Base-by-base conservation (phyloP, 64 coral and sea anemone species). In the Orbicella faveolata region DNA sequence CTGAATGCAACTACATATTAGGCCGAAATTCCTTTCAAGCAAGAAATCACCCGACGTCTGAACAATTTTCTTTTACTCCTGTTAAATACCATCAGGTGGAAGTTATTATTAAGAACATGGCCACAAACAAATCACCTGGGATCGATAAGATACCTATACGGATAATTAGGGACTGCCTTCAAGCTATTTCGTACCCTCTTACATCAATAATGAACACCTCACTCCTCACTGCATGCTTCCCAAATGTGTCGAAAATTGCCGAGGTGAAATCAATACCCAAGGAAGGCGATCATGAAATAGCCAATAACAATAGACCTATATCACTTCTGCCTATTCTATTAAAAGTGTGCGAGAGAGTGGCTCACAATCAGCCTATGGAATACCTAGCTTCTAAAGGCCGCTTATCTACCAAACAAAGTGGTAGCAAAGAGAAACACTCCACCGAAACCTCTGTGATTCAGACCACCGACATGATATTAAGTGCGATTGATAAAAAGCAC, bases 281-380 rank as follows among this genome's bases (percentile, higher is more conserved):
- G 14, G 86, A 88, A 10, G 73, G 86, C 33, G 86, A 88, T 48
- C 86, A 88, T 23, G 73, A 77, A 15, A 88, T 88, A 11, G 63
- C 89, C 48, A 57, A 72, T 15, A 83, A 83, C 17, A 83, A 90
- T 18, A 36, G 89, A 36, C 89, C 89, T 1, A 77, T 90, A 18
- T 90, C 78, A 15, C 68, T 90, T 6, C 68, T 90, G 17, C 66
- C 89, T 55, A 77, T 52, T 9, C 20, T 77, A 83, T 94, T 82
- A 10, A 94, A 94, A 75, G 64, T 88, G 63, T 94, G 93, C 76
- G 83, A 94, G 83, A 55, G 89, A 64, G 68, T 90, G 57, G 93
- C 93, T 11, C 52, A 90, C 48, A 90, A 90, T 61, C 93, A 94
- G 77, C 52, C 90, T 70, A 86, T 23, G 34, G 20, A 44, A 16